Base-by-base conservation (phyloP, 2,797 vertebrate species). In the Chaetophractus vellerosus region DNA sequence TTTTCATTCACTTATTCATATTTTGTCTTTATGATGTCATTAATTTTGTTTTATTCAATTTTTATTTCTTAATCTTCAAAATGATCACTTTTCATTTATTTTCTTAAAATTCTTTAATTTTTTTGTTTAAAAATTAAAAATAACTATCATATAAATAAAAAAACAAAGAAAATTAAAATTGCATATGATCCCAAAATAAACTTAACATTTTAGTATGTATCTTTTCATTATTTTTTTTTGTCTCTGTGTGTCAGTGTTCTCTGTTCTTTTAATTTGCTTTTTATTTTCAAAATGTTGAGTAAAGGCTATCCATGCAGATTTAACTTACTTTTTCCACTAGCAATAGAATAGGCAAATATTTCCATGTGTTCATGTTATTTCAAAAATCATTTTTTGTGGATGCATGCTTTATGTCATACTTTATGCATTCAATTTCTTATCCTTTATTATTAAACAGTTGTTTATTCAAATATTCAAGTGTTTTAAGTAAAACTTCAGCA, bases 191-290 rank as follows among this genome's bases (percentile, higher is more conserved):
- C 19, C 28, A 52, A 52, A 4, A 61, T 52, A 52, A 84, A 84
- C 2, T 88, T 88, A 83, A 52, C 9, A 63, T 78, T 75, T 90
- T 84, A 61, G 48, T 68, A 50, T 76, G 76, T 74, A 81, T 66
- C 9, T 3, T 84, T 93, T 71, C 41, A 52, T 68, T 69, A 71
- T 31, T 50, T 14, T 76, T 85, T 78, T 89, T 8, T 45, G 9
- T 38, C 64, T 48, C 33, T 23, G 8, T 63, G 10, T 80, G 11
- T 80, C 28, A 45, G 63, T 72, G 41, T 23, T 69, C 14, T 55
- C 41, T 41, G 41, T 15, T 45, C 23, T 59, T 59, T 59, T 57
- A 21, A 23, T 52, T 85, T 64, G 26, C 61, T 52, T 75, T 33
- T 50, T 31, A 78, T 38, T 38, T 74, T 79, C 79, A 45, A 0